Conservation (phyloP, 2,797 vertebrate species). For the Labeo calbasu region DNA sequence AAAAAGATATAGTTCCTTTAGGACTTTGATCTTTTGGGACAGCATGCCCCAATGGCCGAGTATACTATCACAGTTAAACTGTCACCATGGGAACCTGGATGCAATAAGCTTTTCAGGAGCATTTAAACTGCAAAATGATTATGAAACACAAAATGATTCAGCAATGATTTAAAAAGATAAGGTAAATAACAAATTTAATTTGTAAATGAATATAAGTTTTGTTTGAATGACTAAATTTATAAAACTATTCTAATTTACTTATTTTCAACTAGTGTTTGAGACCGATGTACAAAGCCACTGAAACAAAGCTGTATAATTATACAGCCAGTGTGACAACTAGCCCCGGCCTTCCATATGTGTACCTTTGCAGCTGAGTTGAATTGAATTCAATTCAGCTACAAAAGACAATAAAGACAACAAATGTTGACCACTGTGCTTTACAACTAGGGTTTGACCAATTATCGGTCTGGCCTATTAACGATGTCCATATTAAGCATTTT, state of each 20-base stretch:
- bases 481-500: too few species aligned
- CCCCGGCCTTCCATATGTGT: background rate
- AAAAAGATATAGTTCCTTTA: background rate
- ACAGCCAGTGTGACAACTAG: background rate
- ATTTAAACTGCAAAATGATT: background rate
- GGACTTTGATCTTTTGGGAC: background rate
- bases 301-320: background rate
- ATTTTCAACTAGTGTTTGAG: background rate
- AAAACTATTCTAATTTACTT: background rate
- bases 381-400: background rate
- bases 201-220: background rate
- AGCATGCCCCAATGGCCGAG: background rate
- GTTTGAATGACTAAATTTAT: background rate
- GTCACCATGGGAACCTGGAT: slow-evolving; percentile 20
- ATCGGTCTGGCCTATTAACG: too few species aligned
- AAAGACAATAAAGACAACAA: background rate
- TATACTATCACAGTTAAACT: background rate
- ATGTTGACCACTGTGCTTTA: background rate
- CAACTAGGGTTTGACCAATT: background rate
- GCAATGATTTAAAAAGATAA: background rate
- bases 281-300: background rate
- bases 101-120: background rate
- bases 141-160: background rate
- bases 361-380: background rate
- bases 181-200: background rate